Evolutionary conservation across 2,888 invertebrate genomes (phyloP).

Genomic region (Tipula lateralis): DNA sequence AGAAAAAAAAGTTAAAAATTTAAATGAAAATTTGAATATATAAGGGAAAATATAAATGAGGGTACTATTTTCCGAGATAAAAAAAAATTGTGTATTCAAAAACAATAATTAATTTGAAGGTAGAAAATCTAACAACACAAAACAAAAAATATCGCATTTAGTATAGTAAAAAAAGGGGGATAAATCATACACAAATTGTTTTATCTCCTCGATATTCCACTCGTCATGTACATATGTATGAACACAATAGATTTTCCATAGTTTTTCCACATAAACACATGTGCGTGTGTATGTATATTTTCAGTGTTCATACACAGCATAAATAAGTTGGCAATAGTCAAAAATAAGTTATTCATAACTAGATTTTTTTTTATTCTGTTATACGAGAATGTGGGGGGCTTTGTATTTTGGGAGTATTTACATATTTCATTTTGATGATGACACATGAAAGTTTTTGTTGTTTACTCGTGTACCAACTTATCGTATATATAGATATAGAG

Average conservation of each 20-base stretch:
- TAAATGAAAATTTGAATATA: constrained; percentile 19
- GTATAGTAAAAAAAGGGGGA: background rate
- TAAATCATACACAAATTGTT: constrained; percentile 19
- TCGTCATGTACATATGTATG: background rate
- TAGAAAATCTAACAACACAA: constrained; percentile 4
- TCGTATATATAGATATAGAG: background rate
- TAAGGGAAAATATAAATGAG: constrained; percentile 24
- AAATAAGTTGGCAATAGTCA: constrained; percentile 7
- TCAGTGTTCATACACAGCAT: background rate
- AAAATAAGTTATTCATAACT: background rate
- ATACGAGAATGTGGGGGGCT: background rate
- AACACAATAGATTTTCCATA: background rate
- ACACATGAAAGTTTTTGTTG: background rate
- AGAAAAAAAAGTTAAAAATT: constrained; percentile 2
- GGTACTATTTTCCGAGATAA: constrained; percentile 13
- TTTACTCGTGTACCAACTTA: background rate
- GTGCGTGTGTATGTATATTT: background rate
- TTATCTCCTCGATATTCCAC: background rate
- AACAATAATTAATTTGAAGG: constrained; percentile 24
- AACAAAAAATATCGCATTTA: background rate
- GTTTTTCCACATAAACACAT: background rate
- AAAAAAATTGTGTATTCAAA: constrained; percentile 11
- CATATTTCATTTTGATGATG: background rate
- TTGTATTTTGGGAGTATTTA: background rate
- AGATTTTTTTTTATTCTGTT: background rate